Evolutionary conservation across 2,888 invertebrate species (phyloP), one percentile per base, ranked within the genome.

Genomic region (Nephrotoma guestfalica): DNA sequence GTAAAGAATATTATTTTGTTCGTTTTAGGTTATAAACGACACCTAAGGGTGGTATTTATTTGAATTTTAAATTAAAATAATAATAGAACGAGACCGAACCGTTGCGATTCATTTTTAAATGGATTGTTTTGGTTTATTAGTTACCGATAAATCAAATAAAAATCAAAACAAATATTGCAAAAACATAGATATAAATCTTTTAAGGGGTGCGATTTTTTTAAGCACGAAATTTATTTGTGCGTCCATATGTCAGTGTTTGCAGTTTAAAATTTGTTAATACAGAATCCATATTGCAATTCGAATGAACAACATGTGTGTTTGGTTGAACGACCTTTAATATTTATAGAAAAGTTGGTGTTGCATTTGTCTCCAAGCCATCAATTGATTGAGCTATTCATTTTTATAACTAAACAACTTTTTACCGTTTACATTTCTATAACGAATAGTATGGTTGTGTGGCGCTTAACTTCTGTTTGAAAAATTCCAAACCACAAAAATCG

Each of bases 161-260:
- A 85, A 85, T 85, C 71, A 85, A 85, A 85, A 85, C 43, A 85
- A 85, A 85, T 85, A 85, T 85, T 85, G 43, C 43, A 85, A 85
- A 85, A n/a, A 83, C 18, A 83, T 83, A 13, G 13, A 83, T 40
- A 40, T 11, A 84, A 84, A 5, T 30, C 30, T 51, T 15, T 18
- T 43, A 43, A 71, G 71, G 71, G 71, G 71, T 71, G 71, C 71
- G 9, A 71, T 30, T 71, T 71, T 30, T 71, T 30, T 71, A 30
- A 30, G 30, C 30, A 30, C 30, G 2, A 30, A 30, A 30, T 30
- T 30, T 30, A 30, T 30, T 15, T 15, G 6, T 30, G 30, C 30
- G 7, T 71, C 71, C 71, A 71, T 18, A 71, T 71, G 71, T 71
- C 9, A 71, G 18, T 9, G 18, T 71, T 30, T 71, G 30, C 7